phyloP scores from a whole-genome alignment of 2,113 vertebrate species.

The Callionymus lyra region DNA sequence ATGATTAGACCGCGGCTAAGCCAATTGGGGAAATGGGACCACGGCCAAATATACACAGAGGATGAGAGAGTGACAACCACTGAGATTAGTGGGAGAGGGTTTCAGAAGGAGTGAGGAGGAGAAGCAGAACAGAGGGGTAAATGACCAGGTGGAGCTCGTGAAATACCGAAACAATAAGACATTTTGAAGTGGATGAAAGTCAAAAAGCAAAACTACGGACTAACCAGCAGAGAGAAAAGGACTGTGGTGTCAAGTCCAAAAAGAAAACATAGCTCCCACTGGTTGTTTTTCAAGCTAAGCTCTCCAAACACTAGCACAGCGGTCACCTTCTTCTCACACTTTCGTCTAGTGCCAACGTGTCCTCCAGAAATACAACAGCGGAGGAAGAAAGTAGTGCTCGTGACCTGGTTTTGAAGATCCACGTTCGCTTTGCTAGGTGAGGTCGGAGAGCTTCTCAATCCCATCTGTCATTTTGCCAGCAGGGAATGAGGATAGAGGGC shows the following conservation, averaged over 20 bases:
- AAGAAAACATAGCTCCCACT: slow-evolving; percentile 9
- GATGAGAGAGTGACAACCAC: slow-evolving; percentile 1
- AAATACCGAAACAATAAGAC: slow-evolving; percentile 12
- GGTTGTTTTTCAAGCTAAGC: slow-evolving; percentile 9
- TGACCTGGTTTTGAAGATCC: slow-evolving; percentile 23
- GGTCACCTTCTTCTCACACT: slow-evolving; percentile 33
- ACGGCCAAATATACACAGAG: slow-evolving; percentile 34
- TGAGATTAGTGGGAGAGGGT: slow-evolving; percentile 4
- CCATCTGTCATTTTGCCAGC: slow-evolving; percentile 59
- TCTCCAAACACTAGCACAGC: slow-evolving; percentile 12
- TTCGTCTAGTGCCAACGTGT: slow-evolving; percentile 27
- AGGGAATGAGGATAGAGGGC: slow-evolving; percentile 14
- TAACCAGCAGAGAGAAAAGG: slow-evolving; percentile 1
- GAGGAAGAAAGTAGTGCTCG: slow-evolving; percentile 32
- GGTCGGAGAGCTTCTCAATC: slow-evolving; percentile 31
- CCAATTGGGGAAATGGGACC: slow-evolving; percentile 55
- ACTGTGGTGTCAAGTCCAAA: slow-evolving; percentile 15
- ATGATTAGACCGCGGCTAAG: slow-evolving; percentile 64
- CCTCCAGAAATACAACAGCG: slow-evolving; percentile 22
- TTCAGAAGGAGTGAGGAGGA: neutral
- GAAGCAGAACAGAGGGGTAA: slow-evolving; percentile 4
- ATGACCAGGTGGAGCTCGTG: slow-evolving; percentile 11
- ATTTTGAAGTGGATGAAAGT: slow-evolving; percentile 14
- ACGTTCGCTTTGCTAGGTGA: slow-evolving; percentile 20
- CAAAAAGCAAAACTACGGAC: slow-evolving; percentile 8